A percentile compares a stretch with the other conserved stretches of the same genome.
These are phyloP conservation scores for Crocallis elinguaria DNA, from an alignment of 2,888 invertebrate species.

Conservation along the genomic window DNA sequence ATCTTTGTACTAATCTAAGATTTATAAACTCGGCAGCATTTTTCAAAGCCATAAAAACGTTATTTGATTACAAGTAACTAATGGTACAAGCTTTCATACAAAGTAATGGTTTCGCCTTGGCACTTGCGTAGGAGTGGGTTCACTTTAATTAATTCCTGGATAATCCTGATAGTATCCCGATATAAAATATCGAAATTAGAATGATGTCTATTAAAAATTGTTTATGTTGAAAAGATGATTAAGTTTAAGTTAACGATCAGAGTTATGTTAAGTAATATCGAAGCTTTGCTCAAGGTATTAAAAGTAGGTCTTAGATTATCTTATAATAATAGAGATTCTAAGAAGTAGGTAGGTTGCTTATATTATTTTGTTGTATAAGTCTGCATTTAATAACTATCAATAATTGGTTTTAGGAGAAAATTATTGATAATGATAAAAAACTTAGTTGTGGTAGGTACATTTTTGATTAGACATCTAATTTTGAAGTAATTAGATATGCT, in stretches of 20 bases:
- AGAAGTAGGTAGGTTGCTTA: too few species aligned
- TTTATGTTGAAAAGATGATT: constrained; percentile 30
- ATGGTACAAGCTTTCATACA: constrained; percentile 22
- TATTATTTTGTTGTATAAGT: neutral
- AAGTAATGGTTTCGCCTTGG: constrained; percentile 25
- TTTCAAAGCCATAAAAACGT: constrained; percentile 20
- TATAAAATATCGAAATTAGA: constrained; percentile 33
- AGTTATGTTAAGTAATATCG: constrained; percentile 3
- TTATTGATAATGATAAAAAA: too few species aligned
- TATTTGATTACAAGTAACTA: constrained; percentile 19
- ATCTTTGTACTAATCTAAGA: constrained; percentile 14
- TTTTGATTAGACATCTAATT: too few species aligned
- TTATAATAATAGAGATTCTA: too few species aligned
- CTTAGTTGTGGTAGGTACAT: too few species aligned
- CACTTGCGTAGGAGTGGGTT: constrained; percentile 42
- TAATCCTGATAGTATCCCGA: constrained; percentile 35
- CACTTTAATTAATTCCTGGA: constrained; percentile 38
- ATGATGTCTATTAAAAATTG: constrained; percentile 34
- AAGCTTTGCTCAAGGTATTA: constrained; percentile 19
- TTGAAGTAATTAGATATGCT: too few species aligned
- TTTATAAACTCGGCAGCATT: constrained; percentile 13
- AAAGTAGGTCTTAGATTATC: constrained; percentile 13
- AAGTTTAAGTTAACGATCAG: constrained; percentile 14
- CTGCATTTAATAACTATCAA: too few species aligned
- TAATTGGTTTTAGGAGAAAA: too few species aligned